Conservation (phyloP, 2,888 invertebrate species). For the Drosophila mayaguana region DNA sequence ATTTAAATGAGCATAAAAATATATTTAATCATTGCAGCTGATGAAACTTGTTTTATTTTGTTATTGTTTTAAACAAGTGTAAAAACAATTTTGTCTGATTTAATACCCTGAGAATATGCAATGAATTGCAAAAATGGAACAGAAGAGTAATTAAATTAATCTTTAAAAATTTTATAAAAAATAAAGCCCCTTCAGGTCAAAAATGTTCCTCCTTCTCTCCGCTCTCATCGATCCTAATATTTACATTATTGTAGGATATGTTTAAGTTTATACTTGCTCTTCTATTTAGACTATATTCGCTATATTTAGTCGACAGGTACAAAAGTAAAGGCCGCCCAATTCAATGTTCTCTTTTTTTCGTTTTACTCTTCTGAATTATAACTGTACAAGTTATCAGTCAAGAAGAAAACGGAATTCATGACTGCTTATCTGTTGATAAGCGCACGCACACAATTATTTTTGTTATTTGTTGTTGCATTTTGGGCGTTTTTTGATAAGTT, state of each 20-base stretch:
- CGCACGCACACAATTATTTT: conserved; percentile 15
- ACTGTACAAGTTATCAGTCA: conserved; percentile 68
- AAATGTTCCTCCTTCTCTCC: background rate
- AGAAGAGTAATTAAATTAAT: too few relatives aligned
- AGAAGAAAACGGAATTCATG: conserved; percentile 45
- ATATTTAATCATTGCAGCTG: too few relatives aligned
- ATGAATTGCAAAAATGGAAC: too few relatives aligned
- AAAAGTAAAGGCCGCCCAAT: conserved; percentile 59
- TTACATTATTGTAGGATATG: background rate
- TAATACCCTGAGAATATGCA: too few relatives aligned
- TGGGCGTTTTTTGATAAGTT: conserved; percentile 46
- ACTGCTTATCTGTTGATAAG: conserved; percentile 71
- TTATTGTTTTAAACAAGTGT: too few relatives aligned
- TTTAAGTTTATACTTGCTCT: background rate
- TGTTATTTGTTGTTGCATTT: conserved; percentile 22
- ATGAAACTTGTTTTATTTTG: too few relatives aligned
- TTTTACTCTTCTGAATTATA: conserved; percentile 25
- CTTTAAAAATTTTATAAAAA: too few relatives aligned
- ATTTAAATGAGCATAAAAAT: too few relatives aligned
- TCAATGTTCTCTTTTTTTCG: conserved; percentile 2
- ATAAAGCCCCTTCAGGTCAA: too few relatives aligned
- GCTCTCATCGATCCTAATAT: background rate
- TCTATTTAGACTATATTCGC: background rate
- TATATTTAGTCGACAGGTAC: conserved; percentile 36
- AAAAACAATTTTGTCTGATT: too few relatives aligned